Evolutionary conservation across 2,888 invertebrate species (phyloP).

Genomic region (Alviniconcha strummeri): DNA sequence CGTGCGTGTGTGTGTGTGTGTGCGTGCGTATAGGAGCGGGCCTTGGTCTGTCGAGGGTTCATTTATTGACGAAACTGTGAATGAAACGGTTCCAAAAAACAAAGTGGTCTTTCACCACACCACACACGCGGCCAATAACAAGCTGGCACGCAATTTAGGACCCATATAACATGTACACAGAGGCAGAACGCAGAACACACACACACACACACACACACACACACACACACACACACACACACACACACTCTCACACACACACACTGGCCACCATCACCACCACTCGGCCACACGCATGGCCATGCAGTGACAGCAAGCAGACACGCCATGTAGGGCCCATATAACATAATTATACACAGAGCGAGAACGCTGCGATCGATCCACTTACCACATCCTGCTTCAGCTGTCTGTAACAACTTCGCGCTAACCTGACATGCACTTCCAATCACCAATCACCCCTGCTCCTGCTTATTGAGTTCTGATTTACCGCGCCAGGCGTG

Average conservation of each 20-base stretch:
- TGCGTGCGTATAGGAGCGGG: neutral
- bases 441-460: no score
- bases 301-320: neutral
- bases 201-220: neutral
- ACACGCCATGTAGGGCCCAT: neutral
- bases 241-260: conserved; percentile 1
- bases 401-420: neutral
- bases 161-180: neutral
- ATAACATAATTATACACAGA: neutral
- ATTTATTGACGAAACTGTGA: neutral
- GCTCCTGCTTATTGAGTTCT: no score
- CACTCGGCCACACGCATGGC: neutral
- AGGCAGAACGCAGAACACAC: neutral
- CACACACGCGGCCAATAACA: neutral
- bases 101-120: neutral
- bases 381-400: neutral
- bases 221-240: conserved; percentile 12
- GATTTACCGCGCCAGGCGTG: no score
- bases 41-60: neutral
- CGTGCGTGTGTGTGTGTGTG: neutral
- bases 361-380: neutral
- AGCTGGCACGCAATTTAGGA: neutral
- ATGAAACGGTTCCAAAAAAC: neutral
- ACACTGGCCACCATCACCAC: neutral
- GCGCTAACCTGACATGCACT: no score